Evolutionary conservation across 2,888 invertebrate species (phyloP).

Genomic region (Orchesellides sinensis): DNA sequence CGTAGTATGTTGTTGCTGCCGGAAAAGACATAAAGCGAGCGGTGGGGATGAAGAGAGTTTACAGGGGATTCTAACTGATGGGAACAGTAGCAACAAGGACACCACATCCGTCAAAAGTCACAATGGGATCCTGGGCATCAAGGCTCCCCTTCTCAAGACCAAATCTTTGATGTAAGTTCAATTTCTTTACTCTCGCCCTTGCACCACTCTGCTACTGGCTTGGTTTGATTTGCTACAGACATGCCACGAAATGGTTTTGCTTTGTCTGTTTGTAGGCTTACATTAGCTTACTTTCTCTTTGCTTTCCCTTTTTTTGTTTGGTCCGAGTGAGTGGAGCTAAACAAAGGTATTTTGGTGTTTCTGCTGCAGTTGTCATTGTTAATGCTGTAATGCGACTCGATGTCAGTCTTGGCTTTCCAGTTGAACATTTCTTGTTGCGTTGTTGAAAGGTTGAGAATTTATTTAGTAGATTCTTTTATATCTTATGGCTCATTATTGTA

Average conservation of each 20-base stretch:
- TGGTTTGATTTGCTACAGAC: background rate
- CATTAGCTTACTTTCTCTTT: background rate
- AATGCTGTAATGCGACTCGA: background rate
- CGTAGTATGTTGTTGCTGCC: conserved; percentile 74
- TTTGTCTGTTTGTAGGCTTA: background rate
- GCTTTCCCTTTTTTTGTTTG: background rate
- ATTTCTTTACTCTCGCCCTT: background rate
- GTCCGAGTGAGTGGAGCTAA: background rate
- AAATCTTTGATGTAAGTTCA: conserved; percentile 72
- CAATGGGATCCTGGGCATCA: conserved; percentile 73
- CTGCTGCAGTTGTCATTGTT: background rate
- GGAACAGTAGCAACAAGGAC: conserved; percentile 73
- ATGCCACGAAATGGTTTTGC: too few species aligned
- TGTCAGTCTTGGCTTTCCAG: too few species aligned
- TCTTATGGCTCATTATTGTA: too few species aligned
- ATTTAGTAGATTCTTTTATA: too few species aligned
- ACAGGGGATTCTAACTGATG: conserved; percentile 74
- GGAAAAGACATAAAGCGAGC: conserved; percentile 71
- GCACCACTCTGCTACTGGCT: background rate
- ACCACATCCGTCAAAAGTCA: conserved; percentile 74
- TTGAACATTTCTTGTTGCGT: too few species aligned
- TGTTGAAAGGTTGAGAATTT: too few species aligned
- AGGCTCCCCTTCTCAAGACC: conserved; percentile 73
- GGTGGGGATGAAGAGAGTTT: conserved; percentile 74
- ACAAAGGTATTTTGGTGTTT: background rate